Evolutionary conservation across 2,113 vertebrate genomes (phyloP).

Genomic region (Ptychochromis oligacanthus): DNA sequence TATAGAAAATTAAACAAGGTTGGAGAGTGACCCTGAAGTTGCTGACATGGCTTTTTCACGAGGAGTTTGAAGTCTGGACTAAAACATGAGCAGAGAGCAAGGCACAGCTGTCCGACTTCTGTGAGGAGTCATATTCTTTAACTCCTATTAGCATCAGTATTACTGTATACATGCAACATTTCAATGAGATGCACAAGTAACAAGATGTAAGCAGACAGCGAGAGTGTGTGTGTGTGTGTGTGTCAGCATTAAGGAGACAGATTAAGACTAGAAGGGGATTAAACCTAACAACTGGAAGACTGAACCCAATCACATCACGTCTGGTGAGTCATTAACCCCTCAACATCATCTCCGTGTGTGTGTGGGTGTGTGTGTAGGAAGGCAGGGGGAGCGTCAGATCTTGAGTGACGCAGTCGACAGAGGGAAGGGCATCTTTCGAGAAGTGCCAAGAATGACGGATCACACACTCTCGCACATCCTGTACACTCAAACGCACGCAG

Average conservation of each 20-base stretch:
- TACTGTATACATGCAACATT: conserved; percentile 11
- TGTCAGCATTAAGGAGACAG: conserved; percentile 40
- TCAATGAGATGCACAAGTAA: conserved; percentile 2
- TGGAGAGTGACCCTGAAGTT: background rate
- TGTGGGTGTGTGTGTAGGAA: background rate
- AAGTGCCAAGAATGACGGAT: conserved; percentile 16
- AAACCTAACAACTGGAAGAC: conserved; percentile 54
- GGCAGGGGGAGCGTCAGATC: conserved; percentile 28
- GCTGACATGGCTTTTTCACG: background rate
- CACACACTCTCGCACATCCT: background rate
- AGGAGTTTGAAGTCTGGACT: background rate
- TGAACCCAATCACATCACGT: conserved; percentile 56
- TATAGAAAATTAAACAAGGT: background rate
- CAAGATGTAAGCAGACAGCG: background rate
- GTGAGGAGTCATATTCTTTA: background rate
- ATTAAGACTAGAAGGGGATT: conserved; percentile 63
- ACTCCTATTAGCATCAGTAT: conserved; percentile 23
- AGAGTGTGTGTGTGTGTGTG: conserved; percentile 17
- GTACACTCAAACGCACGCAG: background rate
- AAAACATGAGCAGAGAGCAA: background rate
- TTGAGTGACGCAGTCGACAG: conserved; percentile 46
- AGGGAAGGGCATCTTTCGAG: conserved; percentile 37
- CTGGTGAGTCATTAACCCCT: conserved; percentile 62
- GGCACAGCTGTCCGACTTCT: conserved; percentile 5
- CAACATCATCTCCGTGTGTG: background rate